These are phyloP conservation scores for Ciconia maguari DNA, from an alignment of 2,113 vertebrate genomes.

Conservation along the genomic window DNA sequence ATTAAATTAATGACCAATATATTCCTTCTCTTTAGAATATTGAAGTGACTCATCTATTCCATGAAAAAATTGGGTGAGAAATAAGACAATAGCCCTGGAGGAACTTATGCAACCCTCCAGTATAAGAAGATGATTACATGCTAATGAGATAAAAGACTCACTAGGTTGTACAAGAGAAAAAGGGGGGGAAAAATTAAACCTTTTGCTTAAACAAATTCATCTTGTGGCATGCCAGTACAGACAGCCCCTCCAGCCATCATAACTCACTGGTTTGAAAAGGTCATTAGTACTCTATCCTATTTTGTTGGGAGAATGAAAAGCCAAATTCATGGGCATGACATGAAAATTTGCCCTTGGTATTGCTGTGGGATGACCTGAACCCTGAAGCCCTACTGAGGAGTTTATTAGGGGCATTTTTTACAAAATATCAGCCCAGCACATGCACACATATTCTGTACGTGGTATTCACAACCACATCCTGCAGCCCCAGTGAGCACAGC, in stretches of 20 bases:
- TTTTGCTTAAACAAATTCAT: constrained; percentile 23
- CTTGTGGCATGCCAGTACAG: not conserved
- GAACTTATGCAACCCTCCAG: not conserved
- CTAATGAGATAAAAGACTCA: not conserved
- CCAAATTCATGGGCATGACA: not conserved
- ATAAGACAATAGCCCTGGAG: not conserved
- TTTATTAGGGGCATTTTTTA: not conserved
- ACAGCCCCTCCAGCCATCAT: constrained; percentile 4
- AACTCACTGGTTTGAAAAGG: constrained; percentile 39
- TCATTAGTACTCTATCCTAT: not conserved
- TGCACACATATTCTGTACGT: not conserved
- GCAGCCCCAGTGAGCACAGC: not conserved
- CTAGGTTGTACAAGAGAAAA: not conserved
- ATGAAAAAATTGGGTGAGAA: not conserved
- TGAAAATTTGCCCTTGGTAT: not conserved
- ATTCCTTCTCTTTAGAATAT: not conserved
- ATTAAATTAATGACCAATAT: not conserved
- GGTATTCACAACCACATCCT: not conserved
- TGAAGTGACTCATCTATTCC: not conserved
- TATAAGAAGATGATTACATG: not conserved
- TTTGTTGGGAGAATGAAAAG: not conserved
- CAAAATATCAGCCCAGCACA: not conserved
- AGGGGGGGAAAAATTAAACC: not conserved
- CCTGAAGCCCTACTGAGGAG: not conserved
- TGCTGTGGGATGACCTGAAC: not conserved